Evolutionary conservation across 2,888 invertebrate species (phyloP).

Genomic region (Brachyopa scutellaris): DNA sequence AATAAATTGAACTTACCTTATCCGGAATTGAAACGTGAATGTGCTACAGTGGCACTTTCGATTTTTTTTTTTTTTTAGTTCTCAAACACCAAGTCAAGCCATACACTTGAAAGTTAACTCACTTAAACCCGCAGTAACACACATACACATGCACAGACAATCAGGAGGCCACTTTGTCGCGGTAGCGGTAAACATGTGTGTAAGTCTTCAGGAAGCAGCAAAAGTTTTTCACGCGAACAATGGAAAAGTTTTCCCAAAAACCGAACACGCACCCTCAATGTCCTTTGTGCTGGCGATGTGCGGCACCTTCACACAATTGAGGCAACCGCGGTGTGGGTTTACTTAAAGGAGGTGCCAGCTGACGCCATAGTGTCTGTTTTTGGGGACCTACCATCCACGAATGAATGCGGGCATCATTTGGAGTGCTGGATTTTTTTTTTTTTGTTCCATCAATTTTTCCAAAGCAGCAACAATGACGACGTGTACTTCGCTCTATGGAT

Average conservation of each 20-base stretch:
- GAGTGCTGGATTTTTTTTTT: constrained; percentile 3
- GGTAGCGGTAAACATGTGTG: constrained; percentile 38
- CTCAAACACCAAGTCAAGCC: constrained; percentile 11
- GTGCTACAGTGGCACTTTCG: constrained; percentile 7
- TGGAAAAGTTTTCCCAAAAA: constrained; percentile 50
- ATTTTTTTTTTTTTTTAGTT: constrained; percentile 9
- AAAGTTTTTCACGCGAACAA: constrained; percentile 52
- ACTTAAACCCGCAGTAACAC: neutral
- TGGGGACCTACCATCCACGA: constrained; percentile 28
- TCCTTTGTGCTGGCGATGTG: constrained; percentile 35
- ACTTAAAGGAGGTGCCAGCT: constrained; percentile 37
- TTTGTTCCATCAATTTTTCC: constrained; percentile 4
- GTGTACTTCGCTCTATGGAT: constrained; percentile 9
- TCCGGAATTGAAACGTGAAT: neutral
- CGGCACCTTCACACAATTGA: constrained; percentile 39
- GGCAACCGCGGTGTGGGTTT: neutral
- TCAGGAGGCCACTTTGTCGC: constrained; percentile 43
- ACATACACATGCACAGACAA: neutral
- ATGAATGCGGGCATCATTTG: constrained; percentile 43
- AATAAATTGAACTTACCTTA: constrained; percentile 27
- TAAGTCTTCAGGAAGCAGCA: constrained; percentile 21
- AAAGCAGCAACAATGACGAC: neutral
- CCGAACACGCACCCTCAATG: constrained; percentile 62
- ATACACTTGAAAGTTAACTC: constrained; percentile 10
- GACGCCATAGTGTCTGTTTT: constrained; percentile 54